Conservation (phyloP, 2,797 vertebrate genomes). For the Ctenosaura bakeri region DNA sequence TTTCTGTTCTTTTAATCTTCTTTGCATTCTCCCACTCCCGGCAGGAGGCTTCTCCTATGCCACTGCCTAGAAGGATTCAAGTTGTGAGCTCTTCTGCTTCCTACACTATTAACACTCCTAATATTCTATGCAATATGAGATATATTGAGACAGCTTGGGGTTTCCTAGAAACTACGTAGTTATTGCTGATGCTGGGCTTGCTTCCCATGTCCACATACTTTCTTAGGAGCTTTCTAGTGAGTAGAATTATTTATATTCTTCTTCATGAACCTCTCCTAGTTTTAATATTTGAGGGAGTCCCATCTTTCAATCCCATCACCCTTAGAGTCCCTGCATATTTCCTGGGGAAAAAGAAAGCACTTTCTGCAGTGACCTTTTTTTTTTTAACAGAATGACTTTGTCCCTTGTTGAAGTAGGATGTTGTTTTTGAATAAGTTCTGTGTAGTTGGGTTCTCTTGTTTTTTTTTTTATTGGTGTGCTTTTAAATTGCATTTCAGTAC, state of each 20-base stretch:
- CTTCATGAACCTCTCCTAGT: background rate
- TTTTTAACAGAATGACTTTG: too few species aligned
- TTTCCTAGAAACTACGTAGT: background rate
- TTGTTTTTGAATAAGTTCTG: too few species aligned
- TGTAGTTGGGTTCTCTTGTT: too few species aligned
- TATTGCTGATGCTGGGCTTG: too few species aligned
- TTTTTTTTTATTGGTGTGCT: too few species aligned
- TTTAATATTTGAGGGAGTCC: background rate
- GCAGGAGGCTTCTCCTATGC: background rate
- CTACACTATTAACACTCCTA: fast-evolving
- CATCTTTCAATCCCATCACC: background rate
- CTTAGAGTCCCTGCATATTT: background rate
- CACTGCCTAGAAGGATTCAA: slow-evolving; percentile 36
- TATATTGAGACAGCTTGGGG: background rate
- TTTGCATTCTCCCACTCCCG: slow-evolving; percentile 11
- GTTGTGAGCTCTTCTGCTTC: slow-evolving; percentile 29
- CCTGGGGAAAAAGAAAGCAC: background rate
- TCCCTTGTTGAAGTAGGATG: too few species aligned
- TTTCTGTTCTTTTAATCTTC: slow-evolving; percentile 57
- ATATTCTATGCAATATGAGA: background rate
- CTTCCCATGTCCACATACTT: too few species aligned
- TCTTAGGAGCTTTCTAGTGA: too few species aligned
- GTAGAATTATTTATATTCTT: too few species aligned
- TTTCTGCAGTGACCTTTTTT: background rate
- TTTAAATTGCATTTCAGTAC: too few species aligned